Base-by-base conservation (phyloP, 2,797 vertebrate species). In the Sebastes taczanowskii region DNA sequence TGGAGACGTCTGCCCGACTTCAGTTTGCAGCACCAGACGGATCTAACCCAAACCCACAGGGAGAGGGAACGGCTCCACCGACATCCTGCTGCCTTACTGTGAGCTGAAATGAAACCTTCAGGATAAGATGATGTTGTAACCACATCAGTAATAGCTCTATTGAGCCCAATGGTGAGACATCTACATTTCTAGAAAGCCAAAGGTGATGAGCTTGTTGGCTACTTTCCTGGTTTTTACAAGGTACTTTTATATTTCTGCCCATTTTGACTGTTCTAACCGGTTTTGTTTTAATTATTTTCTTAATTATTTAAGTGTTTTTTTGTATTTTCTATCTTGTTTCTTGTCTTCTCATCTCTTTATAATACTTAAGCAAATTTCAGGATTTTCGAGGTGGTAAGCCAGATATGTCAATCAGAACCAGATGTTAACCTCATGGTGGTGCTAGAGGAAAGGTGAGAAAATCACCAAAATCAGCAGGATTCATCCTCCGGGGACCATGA, bases 11-110 rank as follows among this genome's bases (percentile, higher is more conserved):
- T 79, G 87, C 56, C 71, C 0, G 10, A 77, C 82, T 80, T 85
- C 71, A 63, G 74, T 81, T 77, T 84, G 73, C 77, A 81, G 69
- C 69, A 56, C 22, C 62, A 71, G 81, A 42, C 76, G 52, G 35
- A 84, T 80, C 69, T 74, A 60, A 79, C 63, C 74, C 11, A 79
- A 85, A 77, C 65, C 83, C 85, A 16, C 75, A 74, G 82, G 84
- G 78, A 74, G 65, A 27, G 23, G 22, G 78, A 85, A 52, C 16
- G 0, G 53, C 49, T 81, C 77, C 71, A 74, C 81, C 60, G 29
- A 58, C 70, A 75, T 78, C 64, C 62, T 14, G 83, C 68, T 86
- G 32, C 55, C 63, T 77, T 11, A 69, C 62, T 74, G 74, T 13
- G 63, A 74, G 74, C 61, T 78, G 69, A 84, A 74, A 80, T 14